These are phyloP conservation scores for Oophaga pumilio DNA, from an alignment of 2,113 vertebrate species.

Conservation along the genomic window DNA sequence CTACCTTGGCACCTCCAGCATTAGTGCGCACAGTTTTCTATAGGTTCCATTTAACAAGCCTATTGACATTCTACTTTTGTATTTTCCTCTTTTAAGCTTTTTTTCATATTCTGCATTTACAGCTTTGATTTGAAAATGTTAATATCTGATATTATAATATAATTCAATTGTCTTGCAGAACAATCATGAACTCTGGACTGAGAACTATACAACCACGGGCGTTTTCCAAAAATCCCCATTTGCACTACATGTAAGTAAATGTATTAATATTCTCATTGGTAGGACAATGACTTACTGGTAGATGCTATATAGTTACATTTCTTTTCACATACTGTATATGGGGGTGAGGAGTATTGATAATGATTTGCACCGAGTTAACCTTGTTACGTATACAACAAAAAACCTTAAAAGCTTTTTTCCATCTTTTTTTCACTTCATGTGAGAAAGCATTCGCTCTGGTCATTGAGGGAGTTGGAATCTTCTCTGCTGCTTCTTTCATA, in stretches of 20 bases:
- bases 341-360: not conserved
- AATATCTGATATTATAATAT: not conserved
- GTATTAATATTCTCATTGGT: not conserved
- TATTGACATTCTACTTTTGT: no score
- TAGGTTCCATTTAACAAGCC: no score
- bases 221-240: constrained; percentile 92
- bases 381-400: not conserved
- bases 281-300: not conserved
- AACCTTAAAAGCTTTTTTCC: not conserved
- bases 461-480: not conserved
- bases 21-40: no score
- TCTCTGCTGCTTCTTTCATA: constrained; percentile 1
- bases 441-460: not conserved
- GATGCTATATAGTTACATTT: not conserved
- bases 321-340: not conserved
- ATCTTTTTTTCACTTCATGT: not conserved
- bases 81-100: not conserved
- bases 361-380: not conserved
- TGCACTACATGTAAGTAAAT: constrained; percentile 91
- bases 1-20: no score
- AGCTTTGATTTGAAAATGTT: not conserved
- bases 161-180: constrained; percentile 75
- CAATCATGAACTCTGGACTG: constrained; percentile 95
- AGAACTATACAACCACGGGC: constrained; percentile 89
- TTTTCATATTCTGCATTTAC: not conserved